phyloP scores from a whole-genome alignment of 2,113 vertebrate genomes.

The Upupa epops region DNA sequence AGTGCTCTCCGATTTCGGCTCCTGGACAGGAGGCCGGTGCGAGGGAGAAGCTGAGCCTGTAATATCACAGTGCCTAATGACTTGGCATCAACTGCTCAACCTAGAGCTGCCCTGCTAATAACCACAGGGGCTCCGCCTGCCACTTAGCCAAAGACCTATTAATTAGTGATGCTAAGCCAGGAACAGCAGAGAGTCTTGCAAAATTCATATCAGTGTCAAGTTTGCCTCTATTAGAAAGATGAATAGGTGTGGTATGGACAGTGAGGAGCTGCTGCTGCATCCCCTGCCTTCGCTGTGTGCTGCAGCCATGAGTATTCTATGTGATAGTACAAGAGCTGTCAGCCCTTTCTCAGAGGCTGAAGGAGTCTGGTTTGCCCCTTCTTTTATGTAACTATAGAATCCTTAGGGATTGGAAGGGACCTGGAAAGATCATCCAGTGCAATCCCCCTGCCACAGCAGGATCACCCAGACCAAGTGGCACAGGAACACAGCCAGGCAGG shows the following conservation, averaged over 20 bases:
- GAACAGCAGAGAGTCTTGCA: not conserved
- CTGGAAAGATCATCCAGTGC: too few species aligned
- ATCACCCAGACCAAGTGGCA: too few species aligned
- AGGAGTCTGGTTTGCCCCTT: not conserved
- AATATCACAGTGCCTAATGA: not conserved
- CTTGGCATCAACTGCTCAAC: not conserved
- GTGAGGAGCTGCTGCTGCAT: not conserved
- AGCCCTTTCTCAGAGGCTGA: not conserved
- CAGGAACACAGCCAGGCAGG: too few species aligned
- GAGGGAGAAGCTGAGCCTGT: not conserved
- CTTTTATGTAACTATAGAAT: too few species aligned
- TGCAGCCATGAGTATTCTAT: not conserved
- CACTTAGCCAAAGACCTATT: not conserved
- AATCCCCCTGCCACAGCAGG: too few species aligned
- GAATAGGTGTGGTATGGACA: not conserved
- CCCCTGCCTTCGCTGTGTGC: not conserved
- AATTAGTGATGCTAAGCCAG: not conserved
- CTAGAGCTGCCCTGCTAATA: not conserved
- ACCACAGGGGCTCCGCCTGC: not conserved
- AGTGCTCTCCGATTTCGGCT: rapidly evolving
- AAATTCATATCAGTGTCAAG: not conserved
- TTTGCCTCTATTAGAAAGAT: not conserved
- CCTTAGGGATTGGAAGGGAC: too few species aligned
- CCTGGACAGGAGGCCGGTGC: not conserved
- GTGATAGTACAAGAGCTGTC: not conserved